A percentile compares a stretch with the other conserved stretches of the same genome.
Evolutionary conservation across 1,140 invertebrate genomes (phyloP).

Genomic region (Armadillidium nasatum): DNA sequence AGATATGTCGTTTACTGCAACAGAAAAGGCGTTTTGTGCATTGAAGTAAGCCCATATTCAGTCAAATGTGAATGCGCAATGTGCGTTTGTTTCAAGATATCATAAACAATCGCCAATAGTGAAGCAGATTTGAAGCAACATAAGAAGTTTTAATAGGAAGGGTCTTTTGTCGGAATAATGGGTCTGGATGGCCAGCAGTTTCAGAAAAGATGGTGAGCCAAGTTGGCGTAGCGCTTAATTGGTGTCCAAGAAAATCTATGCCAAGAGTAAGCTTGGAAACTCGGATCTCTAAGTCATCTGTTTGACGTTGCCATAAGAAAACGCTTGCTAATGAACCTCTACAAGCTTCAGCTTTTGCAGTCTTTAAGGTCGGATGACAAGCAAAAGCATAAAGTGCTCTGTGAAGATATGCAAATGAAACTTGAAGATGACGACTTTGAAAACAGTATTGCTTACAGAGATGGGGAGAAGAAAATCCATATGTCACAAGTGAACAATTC

Average conservation of each 20-base stretch:
- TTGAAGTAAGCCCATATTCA: no score
- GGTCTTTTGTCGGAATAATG: no score
- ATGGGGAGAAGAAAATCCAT: slow-evolving; percentile 4
- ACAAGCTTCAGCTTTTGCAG: neutral
- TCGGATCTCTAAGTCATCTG: slow-evolving; percentile 4
- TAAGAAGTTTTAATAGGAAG: no score
- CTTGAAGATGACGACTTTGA: slow-evolving; percentile 5
- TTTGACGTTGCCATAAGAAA: neutral
- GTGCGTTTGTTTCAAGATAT: no score
- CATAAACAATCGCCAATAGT: no score
- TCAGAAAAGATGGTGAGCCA: slow-evolving; percentile 4
- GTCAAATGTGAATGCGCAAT: no score
- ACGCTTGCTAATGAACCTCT: neutral
- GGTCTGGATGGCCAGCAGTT: slow-evolving; percentile 8
- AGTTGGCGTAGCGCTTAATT: neutral
- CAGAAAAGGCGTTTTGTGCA: no score
- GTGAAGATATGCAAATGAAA: slow-evolving; percentile 1
- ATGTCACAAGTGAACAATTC: neutral
- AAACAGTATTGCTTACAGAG: neutral
- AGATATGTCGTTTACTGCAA: no score
- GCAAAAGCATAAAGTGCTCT: slow-evolving; percentile 9
- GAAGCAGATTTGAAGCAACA: no score
- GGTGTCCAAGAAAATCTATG: slow-evolving; percentile 4
- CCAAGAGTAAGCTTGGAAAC: neutral
- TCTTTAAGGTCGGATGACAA: neutral